phyloP scores from a whole-genome alignment of 2,797 vertebrate genomes.

The Carduelis carduelis region DNA sequence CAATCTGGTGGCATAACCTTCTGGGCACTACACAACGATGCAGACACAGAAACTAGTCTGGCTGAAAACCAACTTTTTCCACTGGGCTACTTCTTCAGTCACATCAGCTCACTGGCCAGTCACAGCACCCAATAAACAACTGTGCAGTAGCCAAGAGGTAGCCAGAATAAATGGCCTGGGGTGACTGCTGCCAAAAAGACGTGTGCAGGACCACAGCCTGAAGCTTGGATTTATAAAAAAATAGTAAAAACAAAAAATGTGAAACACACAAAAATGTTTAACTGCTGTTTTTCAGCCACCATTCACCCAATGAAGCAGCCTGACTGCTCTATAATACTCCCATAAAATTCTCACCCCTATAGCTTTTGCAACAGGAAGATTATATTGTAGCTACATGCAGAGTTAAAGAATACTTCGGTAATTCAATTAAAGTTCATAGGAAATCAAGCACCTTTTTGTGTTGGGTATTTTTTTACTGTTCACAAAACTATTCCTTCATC shows the following conservation, averaged over 20 bases:
- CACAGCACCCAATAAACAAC: not conserved
- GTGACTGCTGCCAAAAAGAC: not conserved
- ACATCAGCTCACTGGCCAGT: not conserved
- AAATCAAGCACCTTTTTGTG: not conserved
- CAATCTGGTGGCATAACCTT: not conserved
- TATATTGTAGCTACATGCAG: not conserved
- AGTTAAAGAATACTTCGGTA: not conserved
- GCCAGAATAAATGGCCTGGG: not conserved
- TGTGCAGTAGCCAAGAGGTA: not conserved
- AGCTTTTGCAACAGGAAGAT: not conserved
- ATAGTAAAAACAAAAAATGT: fast-evolving
- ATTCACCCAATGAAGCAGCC: not conserved
- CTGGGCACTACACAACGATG: not conserved
- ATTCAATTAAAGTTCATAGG: not conserved
- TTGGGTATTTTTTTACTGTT: not conserved
- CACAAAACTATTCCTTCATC: not conserved
- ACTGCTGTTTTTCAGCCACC: not conserved
- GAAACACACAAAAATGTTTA: not conserved
- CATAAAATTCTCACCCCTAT: not conserved
- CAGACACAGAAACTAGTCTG: not conserved
- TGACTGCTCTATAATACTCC: not conserved
- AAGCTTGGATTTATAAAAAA: not conserved
- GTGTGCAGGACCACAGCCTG: not conserved
- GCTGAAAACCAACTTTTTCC: not conserved
- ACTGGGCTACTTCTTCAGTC: not conserved